Percentiles rank a stretch among this genome's conserved stretches.
Conservation (phyloP, 2,797 vertebrate species). For the Manis crassicaudata region DNA sequence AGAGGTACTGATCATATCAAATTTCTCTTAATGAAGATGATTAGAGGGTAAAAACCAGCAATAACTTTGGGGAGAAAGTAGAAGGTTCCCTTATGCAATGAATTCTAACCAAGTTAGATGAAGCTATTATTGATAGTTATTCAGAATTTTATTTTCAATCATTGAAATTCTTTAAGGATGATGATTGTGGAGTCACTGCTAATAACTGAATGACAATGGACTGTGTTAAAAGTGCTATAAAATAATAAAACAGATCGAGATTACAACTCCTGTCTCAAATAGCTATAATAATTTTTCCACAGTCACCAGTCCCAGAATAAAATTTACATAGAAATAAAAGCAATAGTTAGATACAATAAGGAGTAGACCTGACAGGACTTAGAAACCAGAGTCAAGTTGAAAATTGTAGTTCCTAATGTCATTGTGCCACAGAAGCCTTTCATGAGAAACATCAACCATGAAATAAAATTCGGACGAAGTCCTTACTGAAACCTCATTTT, state of each 20-base stretch:
- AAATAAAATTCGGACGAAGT: slow-evolving; percentile 45
- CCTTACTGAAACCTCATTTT: slow-evolving; percentile 35
- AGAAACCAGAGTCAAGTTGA: slow-evolving; percentile 49
- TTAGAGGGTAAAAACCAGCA: slow-evolving; percentile 35
- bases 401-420: slow-evolving; percentile 46
- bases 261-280: not conserved
- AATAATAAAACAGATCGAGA: not conserved
- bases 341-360: not conserved
- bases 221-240: not conserved
- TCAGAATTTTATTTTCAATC: slow-evolving; percentile 32
- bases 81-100: not conserved
- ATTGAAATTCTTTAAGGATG: slow-evolving; percentile 49
- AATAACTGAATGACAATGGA: slow-evolving; percentile 34
- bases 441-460: slow-evolving; percentile 38
- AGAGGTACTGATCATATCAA: slow-evolving; percentile 51
- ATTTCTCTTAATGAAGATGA: slow-evolving; percentile 41
- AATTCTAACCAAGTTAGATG: slow-evolving; percentile 42
- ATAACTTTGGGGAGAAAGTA: not conserved
- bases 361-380: not conserved
- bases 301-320: slow-evolving; percentile 36
- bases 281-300: slow-evolving; percentile 29
- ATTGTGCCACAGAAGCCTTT: slow-evolving; percentile 21
- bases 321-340: slow-evolving; percentile 57
- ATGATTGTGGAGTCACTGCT: not conserved
- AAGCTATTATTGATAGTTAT: slow-evolving; percentile 30